These are phyloP conservation scores for Xylota segnis DNA, from an alignment of 2,888 invertebrate species.

Conservation along the genomic window DNA sequence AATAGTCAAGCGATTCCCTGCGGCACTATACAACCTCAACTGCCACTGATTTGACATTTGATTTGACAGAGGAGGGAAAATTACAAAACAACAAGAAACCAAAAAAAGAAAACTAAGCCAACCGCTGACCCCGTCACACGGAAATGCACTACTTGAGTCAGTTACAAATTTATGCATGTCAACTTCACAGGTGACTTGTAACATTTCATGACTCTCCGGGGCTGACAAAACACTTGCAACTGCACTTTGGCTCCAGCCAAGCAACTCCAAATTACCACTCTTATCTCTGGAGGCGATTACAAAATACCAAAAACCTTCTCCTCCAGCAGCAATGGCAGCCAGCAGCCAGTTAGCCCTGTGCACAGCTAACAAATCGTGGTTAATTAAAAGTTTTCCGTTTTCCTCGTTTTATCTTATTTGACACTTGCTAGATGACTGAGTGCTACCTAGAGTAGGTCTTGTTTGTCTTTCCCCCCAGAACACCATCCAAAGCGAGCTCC, in stretches of 20 bases:
- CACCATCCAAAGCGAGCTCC: constrained; percentile 11
- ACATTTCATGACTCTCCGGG: constrained; percentile 68
- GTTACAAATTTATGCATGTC: constrained; percentile 75
- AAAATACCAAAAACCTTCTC: constrained; percentile 48
- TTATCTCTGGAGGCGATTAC: constrained; percentile 64
- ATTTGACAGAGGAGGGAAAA: background rate
- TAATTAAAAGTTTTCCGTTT: constrained; percentile 75
- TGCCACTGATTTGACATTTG: background rate
- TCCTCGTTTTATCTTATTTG: constrained; percentile 63
- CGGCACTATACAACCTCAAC: background rate
- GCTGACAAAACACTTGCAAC: constrained; percentile 75
- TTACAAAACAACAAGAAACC: background rate
- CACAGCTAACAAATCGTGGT: constrained; percentile 69
- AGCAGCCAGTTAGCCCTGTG: constrained; percentile 24
- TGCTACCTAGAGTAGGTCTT: constrained; percentile 10
- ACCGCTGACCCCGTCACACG: constrained; percentile 61
- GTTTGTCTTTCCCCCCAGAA: constrained; percentile 32
- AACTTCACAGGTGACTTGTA: constrained; percentile 74
- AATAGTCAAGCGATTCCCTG: background rate
- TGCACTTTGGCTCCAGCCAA: constrained; percentile 60
- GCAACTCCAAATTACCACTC: constrained; percentile 66
- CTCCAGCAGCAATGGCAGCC: background rate
- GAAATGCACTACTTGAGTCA: constrained; percentile 62
- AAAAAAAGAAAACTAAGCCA: constrained; percentile 20
- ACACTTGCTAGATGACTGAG: constrained; percentile 66